Evolutionary conservation across 2,888 invertebrate genomes (phyloP).

Genomic region (Parnassius mnemosyne): DNA sequence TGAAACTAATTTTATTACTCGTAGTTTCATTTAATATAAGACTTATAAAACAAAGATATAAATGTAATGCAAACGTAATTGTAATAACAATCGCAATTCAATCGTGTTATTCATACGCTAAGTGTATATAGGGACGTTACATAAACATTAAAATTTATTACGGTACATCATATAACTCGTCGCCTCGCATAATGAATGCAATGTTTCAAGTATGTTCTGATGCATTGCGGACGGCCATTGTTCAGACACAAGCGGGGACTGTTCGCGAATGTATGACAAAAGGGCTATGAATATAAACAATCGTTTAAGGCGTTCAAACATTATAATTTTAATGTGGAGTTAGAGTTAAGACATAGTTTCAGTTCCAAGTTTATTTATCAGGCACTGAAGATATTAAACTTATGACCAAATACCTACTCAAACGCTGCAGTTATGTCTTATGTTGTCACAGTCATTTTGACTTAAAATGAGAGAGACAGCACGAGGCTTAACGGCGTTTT

Average conservation of each 20-base stretch:
- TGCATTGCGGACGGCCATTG: constrained; percentile 29
- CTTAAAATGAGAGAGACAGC: no score
- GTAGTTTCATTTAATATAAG: no score
- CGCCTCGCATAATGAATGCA: constrained; percentile 30
- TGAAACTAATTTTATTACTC: no score
- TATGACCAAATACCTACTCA: no score
- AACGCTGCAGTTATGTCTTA: no score
- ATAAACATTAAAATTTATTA: constrained; percentile 22
- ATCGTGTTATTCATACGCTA: constrained; percentile 10
- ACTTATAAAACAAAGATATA: no score
- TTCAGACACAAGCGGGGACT: constrained; percentile 30
- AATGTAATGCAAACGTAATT: no score
- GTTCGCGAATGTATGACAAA: constrained; percentile 24
- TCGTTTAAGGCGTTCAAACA: constrained; percentile 30
- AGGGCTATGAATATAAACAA: constrained; percentile 31
- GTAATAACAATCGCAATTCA: not conserved
- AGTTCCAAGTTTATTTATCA: not conserved
- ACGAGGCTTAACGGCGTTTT: no score
- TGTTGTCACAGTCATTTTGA: no score
- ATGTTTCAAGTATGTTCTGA: constrained; percentile 23
- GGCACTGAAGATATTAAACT: no score
- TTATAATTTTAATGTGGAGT: constrained; percentile 27
- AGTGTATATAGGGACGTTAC: constrained; percentile 1
- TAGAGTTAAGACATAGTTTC: not conserved
- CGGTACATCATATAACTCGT: constrained; percentile 7